Evolutionary conservation across 1,140 invertebrate species (phyloP), one percentile per base, ranked within the genome.

Genomic region (Eumeta japonica): DNA sequence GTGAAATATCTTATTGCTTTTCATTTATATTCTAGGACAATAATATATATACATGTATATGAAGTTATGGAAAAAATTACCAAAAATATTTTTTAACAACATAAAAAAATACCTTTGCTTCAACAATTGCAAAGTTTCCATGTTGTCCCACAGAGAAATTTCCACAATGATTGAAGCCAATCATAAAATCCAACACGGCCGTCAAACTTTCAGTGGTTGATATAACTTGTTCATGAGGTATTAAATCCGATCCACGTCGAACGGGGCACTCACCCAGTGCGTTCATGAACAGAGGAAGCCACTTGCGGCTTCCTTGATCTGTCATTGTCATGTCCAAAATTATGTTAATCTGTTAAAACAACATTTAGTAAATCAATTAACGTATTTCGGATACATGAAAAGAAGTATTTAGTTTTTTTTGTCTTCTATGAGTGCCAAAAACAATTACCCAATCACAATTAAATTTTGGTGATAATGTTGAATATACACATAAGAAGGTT

Each of bases 191-290:
- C 48, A 75, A 76, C 13, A 62, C 63, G 12, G 90, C 76, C 0
- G 87, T 89, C 50, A 92, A 87, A 35, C 79, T 75, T 55, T 90
- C 86, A 3, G 91, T 77, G 58, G 86, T 78, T 1, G 82, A 76
- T n/a, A 93, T 83, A 15, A 93, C 79, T 7, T 85, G 77, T 55
- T 90, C 84, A 62, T 89, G 83, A 0, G 83, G 77, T 3, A 87
- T 71, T 3, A 84, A 41, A 28, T 65, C 73, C 52, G 82, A 79
- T 12, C 78, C 72, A 40, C 81, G 70, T 33, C 70, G 51, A 13
- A 88, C 66, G 7, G 85, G 81, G 27, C 79, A 80, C 61, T 88
- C 89, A 30, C 83, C 78, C 15, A 93, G 55, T 1, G 81, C 77
- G 63, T 89, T 86, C 34, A 87, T 60, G 37, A 85, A 80, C 7